These are phyloP conservation scores for Patella caerulea DNA, from an alignment of 2,888 invertebrate genomes.

Conservation along the genomic window DNA sequence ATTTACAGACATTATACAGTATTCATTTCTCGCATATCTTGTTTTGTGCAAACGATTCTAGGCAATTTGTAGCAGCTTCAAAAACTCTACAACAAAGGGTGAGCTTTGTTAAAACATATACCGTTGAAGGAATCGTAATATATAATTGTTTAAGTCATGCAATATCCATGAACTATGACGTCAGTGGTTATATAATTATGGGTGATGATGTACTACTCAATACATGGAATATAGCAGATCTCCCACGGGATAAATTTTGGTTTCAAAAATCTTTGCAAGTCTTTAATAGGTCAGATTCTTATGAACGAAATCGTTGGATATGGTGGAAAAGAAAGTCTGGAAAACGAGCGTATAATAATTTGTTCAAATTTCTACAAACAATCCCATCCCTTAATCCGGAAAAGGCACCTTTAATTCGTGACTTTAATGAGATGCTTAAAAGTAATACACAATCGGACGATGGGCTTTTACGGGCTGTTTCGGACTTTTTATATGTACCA, in stretches of 20 bases:
- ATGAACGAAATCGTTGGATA: background rate
- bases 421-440: background rate
- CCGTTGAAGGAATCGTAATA: background rate
- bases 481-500: background rate
- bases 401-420: background rate
- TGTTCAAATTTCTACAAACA: background rate
- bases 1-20: background rate
- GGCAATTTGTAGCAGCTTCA: background rate
- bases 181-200: background rate
- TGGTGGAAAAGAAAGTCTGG: background rate
- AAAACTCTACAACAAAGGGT: background rate
- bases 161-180: background rate
- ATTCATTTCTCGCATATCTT: background rate
- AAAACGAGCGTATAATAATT: background rate
- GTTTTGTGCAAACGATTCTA: background rate
- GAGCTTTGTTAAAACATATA: background rate
- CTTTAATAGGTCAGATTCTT: background rate
- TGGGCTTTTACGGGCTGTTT: background rate
- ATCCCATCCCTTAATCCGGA: background rate
- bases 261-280: background rate
- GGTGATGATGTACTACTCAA: constrained; percentile 3
- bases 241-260: background rate
- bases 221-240: background rate
- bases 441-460: background rate
- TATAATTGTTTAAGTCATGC: background rate